Percentiles rank a stretch among this genome's conserved stretches.
Evolutionary conservation across 2,797 vertebrate species (phyloP).

Genomic region (Bufotes viridis): DNA sequence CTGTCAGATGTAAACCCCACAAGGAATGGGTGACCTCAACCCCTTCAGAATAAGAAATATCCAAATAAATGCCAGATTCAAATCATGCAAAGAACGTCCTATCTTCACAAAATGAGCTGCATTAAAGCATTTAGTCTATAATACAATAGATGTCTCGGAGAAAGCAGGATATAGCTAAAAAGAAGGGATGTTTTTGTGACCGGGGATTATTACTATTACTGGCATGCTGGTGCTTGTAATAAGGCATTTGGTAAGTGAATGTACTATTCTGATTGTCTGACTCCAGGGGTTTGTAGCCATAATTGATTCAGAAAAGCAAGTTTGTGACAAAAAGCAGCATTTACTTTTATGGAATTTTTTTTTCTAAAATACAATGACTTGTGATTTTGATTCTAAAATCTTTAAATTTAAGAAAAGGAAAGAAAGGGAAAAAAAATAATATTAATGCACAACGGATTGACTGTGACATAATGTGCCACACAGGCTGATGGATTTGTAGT

Average conservation of each 20-base stretch:
- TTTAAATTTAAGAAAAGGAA: neutral
- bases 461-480: neutral
- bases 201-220: slow-evolving; percentile 30
- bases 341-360: neutral
- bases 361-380: neutral
- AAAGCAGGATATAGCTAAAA: slow-evolving; percentile 21
- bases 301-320: slow-evolving; percentile 24
- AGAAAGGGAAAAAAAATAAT: neutral
- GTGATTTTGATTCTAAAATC: neutral
- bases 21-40: slow-evolving; percentile 46
- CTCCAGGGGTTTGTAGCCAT: slow-evolving; percentile 20
- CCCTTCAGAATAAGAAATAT: slow-evolving; percentile 28
- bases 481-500: neutral
- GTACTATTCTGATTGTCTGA: slow-evolving; percentile 24
- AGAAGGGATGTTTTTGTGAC: neutral
- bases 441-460: neutral
- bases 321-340: neutral
- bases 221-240: slow-evolving; percentile 25
- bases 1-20: slow-evolving; percentile 9
- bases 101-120: slow-evolving; percentile 37
- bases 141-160: slow-evolving; percentile 15
- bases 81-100: slow-evolving; percentile 39
- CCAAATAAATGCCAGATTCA: slow-evolving; percentile 34
- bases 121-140: slow-evolving; percentile 30
- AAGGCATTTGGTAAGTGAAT: slow-evolving; percentile 19